phyloP scores from a whole-genome alignment of 1,140 invertebrate species.

The Drosophila sechellia region DNA sequence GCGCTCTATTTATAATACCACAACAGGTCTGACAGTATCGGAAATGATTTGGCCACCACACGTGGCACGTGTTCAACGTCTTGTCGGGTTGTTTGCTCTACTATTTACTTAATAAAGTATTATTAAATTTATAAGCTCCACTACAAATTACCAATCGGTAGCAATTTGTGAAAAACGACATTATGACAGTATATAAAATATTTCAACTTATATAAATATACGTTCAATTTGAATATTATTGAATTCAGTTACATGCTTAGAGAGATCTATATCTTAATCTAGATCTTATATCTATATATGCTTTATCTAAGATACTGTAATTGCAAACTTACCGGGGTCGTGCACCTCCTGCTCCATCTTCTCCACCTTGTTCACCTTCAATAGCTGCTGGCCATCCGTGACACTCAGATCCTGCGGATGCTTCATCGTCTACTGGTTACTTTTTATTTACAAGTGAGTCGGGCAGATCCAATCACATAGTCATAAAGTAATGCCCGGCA shows the following conservation, averaged over 20 bases:
- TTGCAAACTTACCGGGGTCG: slow-evolving; percentile 52
- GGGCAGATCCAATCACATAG: slow-evolving; percentile 42
- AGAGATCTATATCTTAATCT: too few species aligned
- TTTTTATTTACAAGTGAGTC: slow-evolving; percentile 4
- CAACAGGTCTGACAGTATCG: slow-evolving; percentile 4
- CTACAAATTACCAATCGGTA: too few species aligned
- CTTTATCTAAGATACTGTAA: too few species aligned
- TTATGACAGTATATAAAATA: too few species aligned
- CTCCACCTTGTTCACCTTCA: slow-evolving; percentile 73
- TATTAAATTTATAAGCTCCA: neutral
- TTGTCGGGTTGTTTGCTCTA: neutral
- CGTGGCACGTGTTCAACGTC: slow-evolving; percentile 58
- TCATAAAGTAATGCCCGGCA: slow-evolving; percentile 36
- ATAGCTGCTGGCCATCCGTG: slow-evolving; percentile 61
- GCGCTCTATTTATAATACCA: slow-evolving; percentile 57
- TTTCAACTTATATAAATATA: too few species aligned
- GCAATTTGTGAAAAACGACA: too few species aligned
- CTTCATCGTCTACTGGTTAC: slow-evolving; percentile 51
- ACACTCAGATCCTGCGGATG: slow-evolving; percentile 68
- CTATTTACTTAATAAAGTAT: neutral
- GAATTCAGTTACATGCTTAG: too few species aligned
- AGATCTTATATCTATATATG: neutral
- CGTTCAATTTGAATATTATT: too few species aligned
- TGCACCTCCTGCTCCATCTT: slow-evolving; percentile 68
- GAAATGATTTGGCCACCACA: slow-evolving; percentile 41